Evolutionary conservation across 2,888 invertebrate species (phyloP).

Genomic region (Helicoverpa assulta): DNA sequence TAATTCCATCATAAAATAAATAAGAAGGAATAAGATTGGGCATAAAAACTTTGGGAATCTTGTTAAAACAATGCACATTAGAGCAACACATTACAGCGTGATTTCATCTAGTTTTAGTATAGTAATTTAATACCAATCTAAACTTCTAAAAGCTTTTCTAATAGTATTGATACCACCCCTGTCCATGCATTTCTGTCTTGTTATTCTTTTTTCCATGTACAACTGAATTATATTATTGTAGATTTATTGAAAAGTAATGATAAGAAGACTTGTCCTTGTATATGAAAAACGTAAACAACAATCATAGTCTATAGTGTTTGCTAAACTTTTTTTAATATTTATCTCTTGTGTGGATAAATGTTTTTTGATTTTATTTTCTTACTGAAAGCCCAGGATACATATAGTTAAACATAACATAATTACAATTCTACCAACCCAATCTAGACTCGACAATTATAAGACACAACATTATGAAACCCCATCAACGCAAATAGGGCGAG

Average conservation of each 20-base stretch:
- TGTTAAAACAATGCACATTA: slow-evolving; percentile 7
- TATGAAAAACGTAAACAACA: too few species aligned
- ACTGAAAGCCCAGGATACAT: background rate
- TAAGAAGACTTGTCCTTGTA: background rate
- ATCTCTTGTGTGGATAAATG: too few species aligned
- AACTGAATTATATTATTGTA: too few species aligned
- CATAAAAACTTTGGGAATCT: background rate
- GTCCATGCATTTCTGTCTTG: too few species aligned
- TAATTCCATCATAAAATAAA: background rate
- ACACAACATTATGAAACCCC: slow-evolving; percentile 13
- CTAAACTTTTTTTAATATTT: too few species aligned
- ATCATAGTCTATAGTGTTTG: too few species aligned
- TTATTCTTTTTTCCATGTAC: too few species aligned
- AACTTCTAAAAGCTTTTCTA: background rate
- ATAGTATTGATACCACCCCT: background rate
- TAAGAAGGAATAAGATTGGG: background rate
- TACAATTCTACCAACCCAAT: background rate
- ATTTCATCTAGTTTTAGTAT: slow-evolving; percentile 12
- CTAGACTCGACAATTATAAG: slow-evolving; percentile 13
- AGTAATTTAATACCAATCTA: background rate
- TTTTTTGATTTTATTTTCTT: too few species aligned
- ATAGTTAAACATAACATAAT: background rate
- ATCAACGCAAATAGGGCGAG: slow-evolving; percentile 18
- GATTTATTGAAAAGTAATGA: too few species aligned
- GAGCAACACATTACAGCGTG: slow-evolving; percentile 10